Conservation (phyloP, 2,888 invertebrate species). For the Steinernema scapterisci region DNA sequence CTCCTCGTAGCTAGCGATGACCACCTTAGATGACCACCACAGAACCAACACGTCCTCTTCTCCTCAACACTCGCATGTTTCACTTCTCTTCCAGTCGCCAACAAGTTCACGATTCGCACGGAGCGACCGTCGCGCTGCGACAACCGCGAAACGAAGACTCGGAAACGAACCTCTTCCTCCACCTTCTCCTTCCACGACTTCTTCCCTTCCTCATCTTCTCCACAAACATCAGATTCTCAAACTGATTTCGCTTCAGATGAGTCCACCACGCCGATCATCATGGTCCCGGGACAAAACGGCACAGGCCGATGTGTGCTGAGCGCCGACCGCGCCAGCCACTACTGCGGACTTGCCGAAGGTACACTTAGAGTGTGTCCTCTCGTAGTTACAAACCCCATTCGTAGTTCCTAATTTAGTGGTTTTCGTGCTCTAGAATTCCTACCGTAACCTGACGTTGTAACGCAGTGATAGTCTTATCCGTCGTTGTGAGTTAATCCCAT, state of each 20-base stretch:
- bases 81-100: constrained; percentile 29
- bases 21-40: constrained; percentile 3
- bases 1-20: constrained; percentile 13
- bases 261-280: constrained; percentile 34
- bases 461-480: no score
- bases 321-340: constrained; percentile 66
- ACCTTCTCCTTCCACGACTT: neutral
- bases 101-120: constrained; percentile 36
- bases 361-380: neutral
- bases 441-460: neutral
- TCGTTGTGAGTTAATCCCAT: no score
- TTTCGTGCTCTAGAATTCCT: neutral
- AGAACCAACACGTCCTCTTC: neutral
- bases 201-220: neutral
- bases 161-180: constrained; percentile 26
- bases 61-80: constrained; percentile 14
- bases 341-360: constrained; percentile 63
- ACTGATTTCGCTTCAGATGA: constrained; percentile 36
- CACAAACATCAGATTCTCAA: constrained; percentile 24
- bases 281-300: constrained; percentile 36
- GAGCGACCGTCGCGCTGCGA: constrained; percentile 40
- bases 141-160: constrained; percentile 11
- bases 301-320: constrained; percentile 64
- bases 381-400: neutral
- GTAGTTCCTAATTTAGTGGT: neutral